These are phyloP conservation scores for Labeo catla DNA, from an alignment of 2,113 vertebrate species.

Conservation along the genomic window DNA sequence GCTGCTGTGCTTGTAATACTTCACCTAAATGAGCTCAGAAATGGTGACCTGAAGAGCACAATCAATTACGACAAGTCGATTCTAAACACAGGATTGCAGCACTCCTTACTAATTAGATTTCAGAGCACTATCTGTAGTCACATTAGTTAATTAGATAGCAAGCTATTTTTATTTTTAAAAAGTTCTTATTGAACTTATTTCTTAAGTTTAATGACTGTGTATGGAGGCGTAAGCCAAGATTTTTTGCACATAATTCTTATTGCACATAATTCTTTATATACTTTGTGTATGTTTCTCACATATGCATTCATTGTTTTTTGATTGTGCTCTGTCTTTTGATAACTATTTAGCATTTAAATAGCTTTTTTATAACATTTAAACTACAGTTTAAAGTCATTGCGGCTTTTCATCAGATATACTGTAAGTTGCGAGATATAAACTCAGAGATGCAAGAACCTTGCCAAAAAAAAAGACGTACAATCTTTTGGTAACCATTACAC, in stretches of 20 bases:
- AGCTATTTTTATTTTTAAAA: background rate
- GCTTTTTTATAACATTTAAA: background rate
- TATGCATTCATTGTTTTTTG: background rate
- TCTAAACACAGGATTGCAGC: constrained; percentile 12
- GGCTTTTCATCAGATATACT: too few relatives aligned
- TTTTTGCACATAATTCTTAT: background rate
- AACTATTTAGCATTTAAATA: background rate
- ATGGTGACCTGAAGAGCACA: background rate
- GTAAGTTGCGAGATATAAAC: too few relatives aligned
- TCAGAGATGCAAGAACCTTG: too few relatives aligned
- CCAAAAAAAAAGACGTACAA: too few relatives aligned
- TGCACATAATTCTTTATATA: background rate
- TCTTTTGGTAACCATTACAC: background rate
- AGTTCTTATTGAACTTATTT: background rate
- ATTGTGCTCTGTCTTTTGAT: background rate
- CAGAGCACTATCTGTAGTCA: constrained; percentile 10
- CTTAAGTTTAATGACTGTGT: background rate
- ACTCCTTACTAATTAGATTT: constrained; percentile 24
- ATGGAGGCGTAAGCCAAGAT: background rate
- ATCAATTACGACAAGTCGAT: constrained; percentile 1
- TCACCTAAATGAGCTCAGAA: background rate
- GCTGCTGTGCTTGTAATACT: background rate
- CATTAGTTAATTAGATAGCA: constrained; percentile 31
- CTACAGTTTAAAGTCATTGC: too few relatives aligned
- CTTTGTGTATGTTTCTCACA: background rate